A percentile compares a stretch with the other conserved stretches of the same genome.
Evolutionary conservation across 2,888 invertebrate genomes (phyloP).

Genomic region (Amblyteles armatorius): DNA sequence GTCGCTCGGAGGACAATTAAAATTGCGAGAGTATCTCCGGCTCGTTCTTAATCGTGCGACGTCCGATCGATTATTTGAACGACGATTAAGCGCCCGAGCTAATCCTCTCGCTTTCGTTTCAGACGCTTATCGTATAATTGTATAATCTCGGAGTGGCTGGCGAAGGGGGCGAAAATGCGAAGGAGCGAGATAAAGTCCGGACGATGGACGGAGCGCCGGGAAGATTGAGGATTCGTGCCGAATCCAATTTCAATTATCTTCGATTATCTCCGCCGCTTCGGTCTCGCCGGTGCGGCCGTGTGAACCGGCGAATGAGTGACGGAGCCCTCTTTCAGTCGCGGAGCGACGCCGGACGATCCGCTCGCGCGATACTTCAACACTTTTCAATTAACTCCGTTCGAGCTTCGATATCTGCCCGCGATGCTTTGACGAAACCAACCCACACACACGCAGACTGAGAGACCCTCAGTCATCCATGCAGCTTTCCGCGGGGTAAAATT

Average conservation of each 20-base stretch:
- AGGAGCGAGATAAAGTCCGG: conserved; percentile 28
- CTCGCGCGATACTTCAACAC: conserved; percentile 61
- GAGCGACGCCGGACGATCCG: neutral
- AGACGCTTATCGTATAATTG: conserved; percentile 38
- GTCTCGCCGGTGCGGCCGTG: conserved; percentile 56
- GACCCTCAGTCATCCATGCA: conserved; percentile 6
- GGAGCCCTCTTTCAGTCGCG: neutral
- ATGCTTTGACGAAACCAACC: conserved; percentile 52
- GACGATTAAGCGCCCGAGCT: conserved; percentile 35
- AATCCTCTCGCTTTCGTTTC: conserved; percentile 51
- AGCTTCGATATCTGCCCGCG: conserved; percentile 52
- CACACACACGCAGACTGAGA: neutral
- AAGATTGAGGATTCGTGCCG: conserved; percentile 65
- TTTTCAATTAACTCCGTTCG: conserved; percentile 66
- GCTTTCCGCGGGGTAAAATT: conserved; percentile 13
- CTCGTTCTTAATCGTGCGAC: neutral
- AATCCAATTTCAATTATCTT: conserved; percentile 69
- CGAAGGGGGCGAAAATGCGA: conserved; percentile 29
- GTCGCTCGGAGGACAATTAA: neutral
- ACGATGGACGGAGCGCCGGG: conserved; percentile 39
- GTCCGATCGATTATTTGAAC: conserved; percentile 32
- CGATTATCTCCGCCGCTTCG: conserved; percentile 65
- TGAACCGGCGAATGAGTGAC: conserved; percentile 47
- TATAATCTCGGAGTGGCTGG: conserved; percentile 21
- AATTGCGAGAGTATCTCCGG: neutral